phyloP scores from a whole-genome alignment of 1,140 invertebrate species.

The Brachionus paranguensis region DNA sequence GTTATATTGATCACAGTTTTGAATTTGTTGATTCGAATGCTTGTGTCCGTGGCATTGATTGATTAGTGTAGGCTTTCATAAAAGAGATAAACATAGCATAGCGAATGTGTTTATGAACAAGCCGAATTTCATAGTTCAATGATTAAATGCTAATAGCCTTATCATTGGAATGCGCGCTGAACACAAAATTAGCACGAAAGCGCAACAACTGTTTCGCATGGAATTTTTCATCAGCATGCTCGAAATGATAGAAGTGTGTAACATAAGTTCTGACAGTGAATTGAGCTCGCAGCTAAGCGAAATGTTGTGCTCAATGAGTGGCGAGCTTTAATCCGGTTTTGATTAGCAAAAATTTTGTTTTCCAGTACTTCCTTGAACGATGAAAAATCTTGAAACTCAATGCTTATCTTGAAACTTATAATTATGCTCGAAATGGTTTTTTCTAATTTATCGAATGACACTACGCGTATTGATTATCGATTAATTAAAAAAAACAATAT shows the following conservation, averaged over 20 bases:
- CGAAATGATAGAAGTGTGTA: not conserved
- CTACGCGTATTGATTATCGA: slow-evolving; percentile 14
- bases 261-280: not conserved
- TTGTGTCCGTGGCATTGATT: not conserved
- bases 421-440: slow-evolving; percentile 6
- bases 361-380: not conserved
- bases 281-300: not conserved
- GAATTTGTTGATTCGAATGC: not conserved
- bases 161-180: not conserved
- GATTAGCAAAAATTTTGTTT: not conserved
- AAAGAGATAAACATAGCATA: not conserved
- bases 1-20: not conserved
- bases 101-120: not conserved
- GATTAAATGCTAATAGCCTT: not conserved
- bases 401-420: slow-evolving; percentile 10
- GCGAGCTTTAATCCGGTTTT: not conserved
- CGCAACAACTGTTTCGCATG: not conserved
- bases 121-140: not conserved
- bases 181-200: not conserved
- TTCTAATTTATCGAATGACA: slow-evolving; percentile 22
- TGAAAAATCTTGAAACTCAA: slow-evolving; percentile 17
- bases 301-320: not conserved
- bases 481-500: slow-evolving; percentile 27
- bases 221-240: not conserved
- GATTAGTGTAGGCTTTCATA: not conserved